Percentiles rank a stretch among this genome's conserved stretches.
phyloP scores from a whole-genome alignment of 2,113 vertebrate genomes.

The Sinocyclocheilus maitianheensis region DNA sequence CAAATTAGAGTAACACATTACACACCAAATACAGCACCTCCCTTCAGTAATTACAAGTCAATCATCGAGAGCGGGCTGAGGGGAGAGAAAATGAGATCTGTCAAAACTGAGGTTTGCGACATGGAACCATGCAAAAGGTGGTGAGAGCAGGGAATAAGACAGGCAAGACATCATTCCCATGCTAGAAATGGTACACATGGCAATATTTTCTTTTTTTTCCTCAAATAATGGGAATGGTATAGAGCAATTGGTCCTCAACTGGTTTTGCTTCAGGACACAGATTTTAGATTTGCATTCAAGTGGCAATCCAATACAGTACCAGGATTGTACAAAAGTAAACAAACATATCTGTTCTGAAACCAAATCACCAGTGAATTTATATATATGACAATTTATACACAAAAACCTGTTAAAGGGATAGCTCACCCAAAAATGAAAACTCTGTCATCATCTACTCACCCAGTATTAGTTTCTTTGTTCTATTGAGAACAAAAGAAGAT shows the following conservation, averaged over 20 bases:
- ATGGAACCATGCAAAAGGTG: conserved; percentile 51
- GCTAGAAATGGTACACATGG: conserved; percentile 5
- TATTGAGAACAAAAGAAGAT: no score
- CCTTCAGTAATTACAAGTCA: conserved; percentile 59
- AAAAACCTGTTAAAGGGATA: no score
- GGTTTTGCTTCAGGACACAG: conserved; percentile 5
- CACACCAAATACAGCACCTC: conserved; percentile 50
- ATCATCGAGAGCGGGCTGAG: conserved; percentile 54
- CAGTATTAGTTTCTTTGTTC: no score
- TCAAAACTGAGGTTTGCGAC: conserved; percentile 48
- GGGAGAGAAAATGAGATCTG: conserved; percentile 61
- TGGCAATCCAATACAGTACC: not conserved
- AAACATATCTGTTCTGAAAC: not conserved
- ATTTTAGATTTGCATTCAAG: not conserved
- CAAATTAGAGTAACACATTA: conserved; percentile 57
- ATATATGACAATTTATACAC: no score
- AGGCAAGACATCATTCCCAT: conserved; percentile 20
- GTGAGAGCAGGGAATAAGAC: conserved; percentile 17
- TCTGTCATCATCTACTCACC: no score
- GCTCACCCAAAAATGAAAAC: no score
- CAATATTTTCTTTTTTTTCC: not conserved
- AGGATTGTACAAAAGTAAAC: not conserved
- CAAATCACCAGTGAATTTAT: not conserved
- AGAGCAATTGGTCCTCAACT: conserved; percentile 10
- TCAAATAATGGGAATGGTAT: not conserved